Conservation (phyloP, 2,888 invertebrate genomes). For the Tiphia femorata region DNA sequence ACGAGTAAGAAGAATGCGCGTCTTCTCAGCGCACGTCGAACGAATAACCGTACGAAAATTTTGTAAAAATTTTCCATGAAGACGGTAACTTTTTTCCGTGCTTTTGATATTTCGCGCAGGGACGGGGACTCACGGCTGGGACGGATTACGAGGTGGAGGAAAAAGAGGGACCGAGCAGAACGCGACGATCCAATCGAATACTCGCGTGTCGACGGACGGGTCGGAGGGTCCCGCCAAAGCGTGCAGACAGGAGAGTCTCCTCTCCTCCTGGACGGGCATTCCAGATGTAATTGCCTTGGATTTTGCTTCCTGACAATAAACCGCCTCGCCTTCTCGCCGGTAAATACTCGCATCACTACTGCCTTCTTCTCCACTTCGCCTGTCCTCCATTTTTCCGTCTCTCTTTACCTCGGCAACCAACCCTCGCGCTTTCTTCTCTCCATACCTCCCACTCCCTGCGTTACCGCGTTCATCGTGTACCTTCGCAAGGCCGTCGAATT, state of each 20-base stretch:
- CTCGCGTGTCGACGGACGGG: too few relatives aligned
- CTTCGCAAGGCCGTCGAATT: too few relatives aligned
- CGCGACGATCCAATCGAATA: too few relatives aligned
- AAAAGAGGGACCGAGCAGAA: too few relatives aligned
- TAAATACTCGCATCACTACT: constrained; percentile 33
- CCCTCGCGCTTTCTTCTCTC: not conserved
- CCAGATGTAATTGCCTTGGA: constrained; percentile 58
- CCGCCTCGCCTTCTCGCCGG: constrained; percentile 42
- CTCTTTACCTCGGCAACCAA: not conserved
- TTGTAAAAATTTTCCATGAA: too few relatives aligned
- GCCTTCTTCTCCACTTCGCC: constrained; percentile 11
- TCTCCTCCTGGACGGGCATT: constrained; percentile 41
- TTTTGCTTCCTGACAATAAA: constrained; percentile 61
- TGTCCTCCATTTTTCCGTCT: not conserved
- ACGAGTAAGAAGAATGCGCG: too few relatives aligned
- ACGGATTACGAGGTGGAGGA: too few relatives aligned
- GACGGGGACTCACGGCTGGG: too few relatives aligned
- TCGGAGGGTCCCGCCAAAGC: not conserved
- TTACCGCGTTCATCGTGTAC: constrained; percentile 14
- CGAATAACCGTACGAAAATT: too few relatives aligned
- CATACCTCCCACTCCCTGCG: not conserved
- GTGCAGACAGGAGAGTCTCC: constrained; percentile 1
- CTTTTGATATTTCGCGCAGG: too few relatives aligned
- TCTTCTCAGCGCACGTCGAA: too few relatives aligned
- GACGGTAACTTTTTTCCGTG: too few relatives aligned